phyloP scores from a whole-genome alignment of 2,113 vertebrate species.

The Numida meleagris region DNA sequence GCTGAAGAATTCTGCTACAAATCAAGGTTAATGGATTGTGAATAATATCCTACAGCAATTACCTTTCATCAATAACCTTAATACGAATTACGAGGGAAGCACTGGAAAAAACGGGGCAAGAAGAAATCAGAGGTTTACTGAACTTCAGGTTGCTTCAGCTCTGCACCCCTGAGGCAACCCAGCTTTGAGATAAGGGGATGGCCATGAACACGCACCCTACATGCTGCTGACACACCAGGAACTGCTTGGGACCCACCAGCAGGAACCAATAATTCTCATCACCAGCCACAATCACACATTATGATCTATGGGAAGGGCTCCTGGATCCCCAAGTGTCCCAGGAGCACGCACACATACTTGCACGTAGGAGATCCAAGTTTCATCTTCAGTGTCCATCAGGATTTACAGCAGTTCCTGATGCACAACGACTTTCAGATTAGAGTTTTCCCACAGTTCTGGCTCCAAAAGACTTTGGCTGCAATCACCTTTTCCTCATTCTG shows the following conservation, averaged over 20 bases:
- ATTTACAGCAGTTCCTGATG: background rate
- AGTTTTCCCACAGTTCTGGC: background rate
- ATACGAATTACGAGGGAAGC: background rate
- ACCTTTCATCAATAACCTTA: background rate
- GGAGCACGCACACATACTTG: fast-evolving
- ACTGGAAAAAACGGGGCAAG: background rate
- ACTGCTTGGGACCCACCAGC: background rate
- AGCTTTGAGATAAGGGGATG: background rate
- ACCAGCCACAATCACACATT: fast-evolving
- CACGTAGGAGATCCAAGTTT: background rate
- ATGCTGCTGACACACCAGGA: background rate
- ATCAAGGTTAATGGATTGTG: conserved; percentile 20
- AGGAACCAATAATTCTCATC: background rate
- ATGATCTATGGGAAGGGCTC: fast-evolving
- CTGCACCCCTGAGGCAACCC: background rate
- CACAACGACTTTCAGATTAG: fast-evolving
- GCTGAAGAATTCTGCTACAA: background rate
- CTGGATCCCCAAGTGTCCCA: fast-evolving
- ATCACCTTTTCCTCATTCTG: background rate
- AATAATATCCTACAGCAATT: background rate
- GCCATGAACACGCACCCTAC: too few species aligned
- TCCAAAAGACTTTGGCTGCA: background rate
- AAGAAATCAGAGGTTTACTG: background rate
- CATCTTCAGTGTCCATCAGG: fast-evolving
- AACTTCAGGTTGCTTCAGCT: background rate